Evolutionary conservation across 2,113 vertebrate genomes (phyloP).

Genomic region (Cichladusa arquata): DNA sequence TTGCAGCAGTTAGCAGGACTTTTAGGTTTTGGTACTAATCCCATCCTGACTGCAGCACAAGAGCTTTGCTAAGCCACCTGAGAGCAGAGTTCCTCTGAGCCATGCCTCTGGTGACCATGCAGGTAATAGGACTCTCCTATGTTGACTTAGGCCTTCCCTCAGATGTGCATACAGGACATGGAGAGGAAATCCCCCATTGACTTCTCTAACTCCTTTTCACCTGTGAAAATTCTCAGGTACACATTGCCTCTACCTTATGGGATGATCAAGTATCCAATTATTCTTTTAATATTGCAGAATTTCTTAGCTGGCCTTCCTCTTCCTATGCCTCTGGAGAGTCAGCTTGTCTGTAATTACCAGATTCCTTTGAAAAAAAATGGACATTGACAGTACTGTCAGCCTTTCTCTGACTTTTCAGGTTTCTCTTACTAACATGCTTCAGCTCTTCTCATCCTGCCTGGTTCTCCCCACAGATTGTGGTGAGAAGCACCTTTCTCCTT

Average conservation of each 20-base stretch:
- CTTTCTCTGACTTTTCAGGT: background rate
- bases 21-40: background rate
- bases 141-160: background rate
- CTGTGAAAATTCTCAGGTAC: background rate
- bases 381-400: background rate
- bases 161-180: background rate
- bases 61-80: background rate
- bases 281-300: background rate
- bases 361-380: background rate
- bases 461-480: background rate
- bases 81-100: background rate
- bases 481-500: background rate
- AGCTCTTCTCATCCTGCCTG: background rate
- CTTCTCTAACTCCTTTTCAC: background rate
- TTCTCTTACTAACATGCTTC: background rate
- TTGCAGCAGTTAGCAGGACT: background rate
- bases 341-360: background rate
- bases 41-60: background rate
- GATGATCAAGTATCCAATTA: background rate
- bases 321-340: background rate
- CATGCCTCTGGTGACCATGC: background rate
- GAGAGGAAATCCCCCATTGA: background rate
- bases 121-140: background rate
- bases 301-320: background rate
- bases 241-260: background rate